Base-by-base conservation (phyloP, 2,888 invertebrate genomes). In the Limnephilus marmoratus region DNA sequence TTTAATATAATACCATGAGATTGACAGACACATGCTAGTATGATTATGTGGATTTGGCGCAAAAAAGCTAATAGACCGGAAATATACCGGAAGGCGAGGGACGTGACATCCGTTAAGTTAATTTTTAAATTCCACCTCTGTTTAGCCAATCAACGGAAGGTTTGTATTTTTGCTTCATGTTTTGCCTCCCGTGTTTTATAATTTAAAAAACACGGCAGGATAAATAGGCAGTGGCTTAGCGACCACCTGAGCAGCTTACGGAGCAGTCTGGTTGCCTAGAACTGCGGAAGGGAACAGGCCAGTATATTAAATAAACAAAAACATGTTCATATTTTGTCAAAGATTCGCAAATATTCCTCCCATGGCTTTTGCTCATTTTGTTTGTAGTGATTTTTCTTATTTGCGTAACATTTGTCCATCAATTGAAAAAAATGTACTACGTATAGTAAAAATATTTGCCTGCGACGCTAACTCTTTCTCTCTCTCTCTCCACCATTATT, bases 91-190 rank as follows among this genome's bases (percentile, higher is more conserved):
- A 68, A 68, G 68, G 68, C 68, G n/a, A 9, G 18, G 34, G 31
- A 82, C 31, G 82, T 82, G 82, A 82, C 29, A 82, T 34, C 29
- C 82, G 31, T 34, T 31, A 82, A 15, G 82, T 82, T 82, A 82
- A 34, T 34, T 82, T 82, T 82, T 15, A 82, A 82, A 82, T 82
- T 82, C 34, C 15, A 31, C 82, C 34, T 82, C 82, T 34, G 29
- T 82, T 82, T 31, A 82, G 82, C 82, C 82, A 82, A 82, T 82
- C 82, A 82, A 34, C 82, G 82, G 81, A 31, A 31, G 29, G 81
- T 81, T 81, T n/a, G 81, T 34, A 34, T 31, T 5, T 2, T 24
- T n/a, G n/a, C 68, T 68, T 68, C 68, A 68, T 68, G 9, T 82
- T 82, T 34, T 29, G 31, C 82, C 29, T 18, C 34, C 82, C 82